Evolutionary conservation across 2,113 vertebrate species (phyloP).

Genomic region (Planiliza haematocheilus): DNA sequence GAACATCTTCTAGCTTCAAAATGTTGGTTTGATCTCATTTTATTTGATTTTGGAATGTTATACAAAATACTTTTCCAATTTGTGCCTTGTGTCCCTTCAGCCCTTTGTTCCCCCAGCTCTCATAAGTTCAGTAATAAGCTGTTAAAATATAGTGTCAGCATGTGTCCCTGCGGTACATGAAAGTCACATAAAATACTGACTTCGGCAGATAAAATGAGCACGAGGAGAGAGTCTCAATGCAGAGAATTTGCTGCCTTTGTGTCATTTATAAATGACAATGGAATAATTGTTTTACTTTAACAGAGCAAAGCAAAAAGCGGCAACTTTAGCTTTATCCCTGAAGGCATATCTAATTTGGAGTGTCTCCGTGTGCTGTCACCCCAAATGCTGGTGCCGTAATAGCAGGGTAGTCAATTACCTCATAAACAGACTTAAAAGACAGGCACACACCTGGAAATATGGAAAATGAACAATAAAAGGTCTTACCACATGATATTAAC

Average conservation of each 20-base stretch:
- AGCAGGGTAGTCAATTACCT: background rate
- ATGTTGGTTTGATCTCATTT: constrained; percentile 18
- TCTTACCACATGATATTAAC: too few species aligned
- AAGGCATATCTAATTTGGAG: constrained; percentile 41
- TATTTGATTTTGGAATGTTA: constrained; percentile 22
- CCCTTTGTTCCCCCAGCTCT: constrained; percentile 33
- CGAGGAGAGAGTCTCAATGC: background rate
- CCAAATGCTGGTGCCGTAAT: too few species aligned
- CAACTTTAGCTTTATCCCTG: constrained; percentile 34
- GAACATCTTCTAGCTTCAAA: constrained; percentile 22
- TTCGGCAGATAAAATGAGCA: constrained; percentile 34
- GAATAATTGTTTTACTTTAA: constrained; percentile 46
- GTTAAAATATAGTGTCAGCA: constrained; percentile 37
- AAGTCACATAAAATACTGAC: constrained; percentile 25
- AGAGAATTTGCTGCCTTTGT: background rate
- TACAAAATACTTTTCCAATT: constrained; percentile 15
- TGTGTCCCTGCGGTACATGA: constrained; percentile 22
- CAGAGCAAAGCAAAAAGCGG: constrained; percentile 17
- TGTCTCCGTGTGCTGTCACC: constrained; percentile 27
- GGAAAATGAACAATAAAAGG: too few species aligned
- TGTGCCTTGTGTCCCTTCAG: constrained; percentile 24
- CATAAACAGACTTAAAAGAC: background rate
- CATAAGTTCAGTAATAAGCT: constrained; percentile 26
- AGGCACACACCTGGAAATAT: too few species aligned
- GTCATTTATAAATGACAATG: constrained; percentile 12